Evolutionary conservation across 2,797 vertebrate species (phyloP), one percentile per base, ranked within the genome.

Genomic region (Mus caroli): DNA sequence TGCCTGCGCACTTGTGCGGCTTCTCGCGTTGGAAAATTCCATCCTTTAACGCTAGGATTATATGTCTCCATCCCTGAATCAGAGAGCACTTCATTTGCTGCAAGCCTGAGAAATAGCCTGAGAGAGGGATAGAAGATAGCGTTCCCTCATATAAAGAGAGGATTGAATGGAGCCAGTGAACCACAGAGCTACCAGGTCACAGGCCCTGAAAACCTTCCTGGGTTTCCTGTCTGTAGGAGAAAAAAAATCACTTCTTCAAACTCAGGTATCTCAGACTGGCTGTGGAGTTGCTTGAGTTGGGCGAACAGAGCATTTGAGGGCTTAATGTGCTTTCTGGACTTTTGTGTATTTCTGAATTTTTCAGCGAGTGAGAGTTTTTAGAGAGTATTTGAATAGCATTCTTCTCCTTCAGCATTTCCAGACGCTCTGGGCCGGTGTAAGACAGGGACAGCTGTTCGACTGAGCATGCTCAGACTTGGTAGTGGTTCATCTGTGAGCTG

Each of bases 21-120:
- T 84, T 91, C 96, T 94, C 40, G 28, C 67, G 0, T 4, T 96
- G 97, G 97, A 97, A 97, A 98, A 97, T 98, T 98, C 97, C 96
- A 95, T 86, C 85, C 80, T 71, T 90, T 79, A 46, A 75, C 82
- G 37, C 94, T 69, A 94, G 96, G 96, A 96, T 97, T 97, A 64
- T 88, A 89, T 97, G 96, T 97, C 97, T 92, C 88, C 28, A 0
- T 40, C 24, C 56, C 88, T 91, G 95, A 95, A 95, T 94, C 90
- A 95, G 84, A 93, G 79, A 58, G 86, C 92, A 71, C 94, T 96
- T 94, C 64, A 86, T 94, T 96, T 89, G 79, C 90, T 92, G 90
- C 54, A 31, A 94, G 96, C 88, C 62, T 64, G 94, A 92, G 90
- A 93, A 90, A 90, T 6, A 88, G 94, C 94, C 95, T 73, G 94